Evolutionary conservation across 2,797 vertebrate genomes (phyloP), one percentile per base, ranked within the genome.

Genomic region (Fringilla coelebs): DNA sequence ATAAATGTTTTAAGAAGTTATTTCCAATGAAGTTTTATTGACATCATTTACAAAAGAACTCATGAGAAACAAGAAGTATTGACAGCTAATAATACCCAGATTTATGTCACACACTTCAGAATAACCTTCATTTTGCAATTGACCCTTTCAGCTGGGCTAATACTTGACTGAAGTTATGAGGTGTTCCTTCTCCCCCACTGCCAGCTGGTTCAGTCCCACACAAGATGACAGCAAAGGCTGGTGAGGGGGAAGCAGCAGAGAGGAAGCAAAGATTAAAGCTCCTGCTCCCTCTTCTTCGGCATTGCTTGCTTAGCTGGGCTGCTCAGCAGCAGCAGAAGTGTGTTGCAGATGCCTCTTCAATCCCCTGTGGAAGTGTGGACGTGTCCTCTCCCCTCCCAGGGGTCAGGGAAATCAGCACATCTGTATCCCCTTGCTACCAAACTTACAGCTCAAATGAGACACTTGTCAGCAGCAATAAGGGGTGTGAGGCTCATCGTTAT

Each of bases 131-230:
- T 74, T 93, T 91, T 82, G 14, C 52, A 67, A 20, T 2, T 88
- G 88, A 94, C 71, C 77, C 80, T 66, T 94, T 48, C 49, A 65
- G 1, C 8, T 29, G 34, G 11, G 34, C 51, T 70, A 48, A 79
- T 70, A 40, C 25, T 83, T 88, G 73, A 81, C 75, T 78, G 75
- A 94, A 72, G 51, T 28, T 82, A 52, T 55, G 52, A 92, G 62
- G 38, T 88, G 60, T 65, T 67, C 34, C 20, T 46, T 58, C n/a
- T 87, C 21, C 60, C 41, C 20, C 60, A 25, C 11, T 17, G 16
- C 89, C 94, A 94, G 89, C 76, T 94, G 94, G 48, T 86, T 86
- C 52, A 93, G 52, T 91, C 80, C 94, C 71, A 94, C 89, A 95
- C 73, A 78, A 71, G 83, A 91, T 72, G 76, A 94, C 76, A 91